Base-by-base conservation (phyloP, 1,140 invertebrate species). In the Argopecten irradians region DNA sequence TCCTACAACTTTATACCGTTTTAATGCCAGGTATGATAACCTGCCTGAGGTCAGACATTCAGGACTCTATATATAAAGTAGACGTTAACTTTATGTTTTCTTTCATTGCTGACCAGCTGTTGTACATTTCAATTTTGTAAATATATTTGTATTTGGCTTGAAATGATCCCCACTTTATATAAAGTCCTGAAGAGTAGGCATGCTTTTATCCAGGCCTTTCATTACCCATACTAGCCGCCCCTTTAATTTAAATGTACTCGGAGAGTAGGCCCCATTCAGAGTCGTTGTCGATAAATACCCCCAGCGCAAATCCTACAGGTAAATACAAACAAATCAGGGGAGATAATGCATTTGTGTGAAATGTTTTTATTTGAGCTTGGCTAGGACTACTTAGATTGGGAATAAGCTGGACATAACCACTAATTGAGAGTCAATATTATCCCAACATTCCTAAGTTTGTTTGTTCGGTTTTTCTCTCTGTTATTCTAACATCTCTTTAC, bases 281-380 rank as follows among this genome's bases (percentile, higher is more conserved):
- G n/a, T 28, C 55, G 28, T 8, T 1, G 55, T 28, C 5, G n/a
- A 71, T 71, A 28, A n/a, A 71, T 22, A 28, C n/a, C 55, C n/a
- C 55, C 16, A 46, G 22, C 55, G 28, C 55, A 3, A 71, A 71
- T 71, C 55, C 11, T 1, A 8, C 55, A n/a, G 55, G 55, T 71
- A 71, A 71, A 71, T 71, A 71, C 55, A 71, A 71, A 71, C n/a
- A 71, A 71, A 71, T 71, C 55, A 71, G 55, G 55, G 55, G 55
- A n/a, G 55, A 28, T 71, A 71, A 71, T 71, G 22, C 13, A 71
- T 71, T 71, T 28, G 55, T 28, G 55, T 71, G 55, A 71, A 71
- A 71, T 71, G 55, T 71, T 71, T 71, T 71, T 28, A 71, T 71
- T 71, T 71, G 55, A 71, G 55, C 22, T 71, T 13, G 5, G 13